Evolutionary conservation across 2,113 vertebrate species (phyloP).

Genomic region (Bubo scandiacus): DNA sequence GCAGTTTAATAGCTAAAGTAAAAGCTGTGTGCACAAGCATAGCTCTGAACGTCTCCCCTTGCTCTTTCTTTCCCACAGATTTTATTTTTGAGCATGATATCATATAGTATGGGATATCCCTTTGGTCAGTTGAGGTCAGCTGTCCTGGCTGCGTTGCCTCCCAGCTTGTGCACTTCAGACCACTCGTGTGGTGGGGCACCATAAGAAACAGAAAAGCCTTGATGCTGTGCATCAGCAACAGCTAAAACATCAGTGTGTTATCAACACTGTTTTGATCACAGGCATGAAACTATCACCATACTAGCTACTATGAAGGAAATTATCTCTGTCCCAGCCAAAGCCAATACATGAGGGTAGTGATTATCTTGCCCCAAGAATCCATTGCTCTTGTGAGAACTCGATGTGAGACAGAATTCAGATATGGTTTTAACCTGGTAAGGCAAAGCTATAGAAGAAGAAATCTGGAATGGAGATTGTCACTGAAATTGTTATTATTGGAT

Average conservation of each 20-base stretch:
- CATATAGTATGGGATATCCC: neutral
- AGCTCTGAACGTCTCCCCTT: neutral
- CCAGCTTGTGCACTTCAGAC: accelerated
- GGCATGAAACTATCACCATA: neutral
- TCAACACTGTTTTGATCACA: neutral
- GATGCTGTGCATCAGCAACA: neutral
- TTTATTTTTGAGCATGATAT: accelerated
- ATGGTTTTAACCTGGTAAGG: neutral
- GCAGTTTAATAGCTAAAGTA: neutral
- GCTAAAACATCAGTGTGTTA: neutral
- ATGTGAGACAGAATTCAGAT: neutral
- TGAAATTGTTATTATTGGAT: neutral
- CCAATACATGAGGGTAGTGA: neutral
- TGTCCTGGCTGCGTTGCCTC: neutral
- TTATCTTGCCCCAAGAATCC: neutral
- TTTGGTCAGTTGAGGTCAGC: neutral
- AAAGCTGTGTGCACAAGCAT: neutral
- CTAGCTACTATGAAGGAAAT: neutral
- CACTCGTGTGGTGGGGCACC: neutral
- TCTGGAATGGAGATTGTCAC: neutral
- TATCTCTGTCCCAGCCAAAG: neutral
- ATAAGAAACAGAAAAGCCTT: neutral
- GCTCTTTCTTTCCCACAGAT: neutral
- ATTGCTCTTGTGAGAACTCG: neutral
- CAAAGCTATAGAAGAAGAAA: neutral